Conservation (phyloP, 2,797 vertebrate genomes). For the Anableps anableps region DNA sequence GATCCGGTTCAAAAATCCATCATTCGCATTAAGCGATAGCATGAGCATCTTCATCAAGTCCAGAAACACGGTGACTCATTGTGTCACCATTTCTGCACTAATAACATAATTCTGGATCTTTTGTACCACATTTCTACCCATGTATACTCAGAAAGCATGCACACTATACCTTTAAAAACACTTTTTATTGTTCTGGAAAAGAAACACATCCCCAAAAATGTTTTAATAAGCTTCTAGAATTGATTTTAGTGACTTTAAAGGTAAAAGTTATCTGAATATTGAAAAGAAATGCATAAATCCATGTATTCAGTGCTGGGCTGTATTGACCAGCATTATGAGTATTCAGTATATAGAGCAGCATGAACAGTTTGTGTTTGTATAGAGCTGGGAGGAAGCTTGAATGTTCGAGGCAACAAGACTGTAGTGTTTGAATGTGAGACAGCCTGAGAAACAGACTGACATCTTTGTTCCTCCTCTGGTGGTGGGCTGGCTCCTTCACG, state of each 20-base stretch:
- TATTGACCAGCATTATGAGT: slow-evolving; percentile 21
- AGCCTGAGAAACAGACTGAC: slow-evolving; percentile 56
- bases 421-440: slow-evolving; percentile 57
- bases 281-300: background rate
- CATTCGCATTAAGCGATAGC: no score
- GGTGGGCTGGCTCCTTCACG: slow-evolving; percentile 27
- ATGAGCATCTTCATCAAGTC: no score
- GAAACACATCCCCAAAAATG: background rate
- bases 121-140: background rate
- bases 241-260: background rate
- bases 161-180: background rate
- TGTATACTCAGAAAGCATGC: no score
- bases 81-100: background rate
- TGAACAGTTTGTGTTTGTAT: slow-evolving; percentile 33
- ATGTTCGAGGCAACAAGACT: slow-evolving; percentile 49
- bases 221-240: background rate
- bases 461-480: slow-evolving; percentile 67
- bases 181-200: background rate
- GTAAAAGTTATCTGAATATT: background rate
- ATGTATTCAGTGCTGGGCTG: slow-evolving; percentile 17
- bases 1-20: background rate
- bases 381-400: slow-evolving; percentile 7
- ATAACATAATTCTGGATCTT: background rate
- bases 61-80: background rate
- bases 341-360: slow-evolving; percentile 50